Percentiles rank a stretch among this genome's conserved stretches.
These are phyloP conservation scores for Micromesistius poutassou DNA, from an alignment of 2,797 vertebrate species.

Conservation along the genomic window DNA sequence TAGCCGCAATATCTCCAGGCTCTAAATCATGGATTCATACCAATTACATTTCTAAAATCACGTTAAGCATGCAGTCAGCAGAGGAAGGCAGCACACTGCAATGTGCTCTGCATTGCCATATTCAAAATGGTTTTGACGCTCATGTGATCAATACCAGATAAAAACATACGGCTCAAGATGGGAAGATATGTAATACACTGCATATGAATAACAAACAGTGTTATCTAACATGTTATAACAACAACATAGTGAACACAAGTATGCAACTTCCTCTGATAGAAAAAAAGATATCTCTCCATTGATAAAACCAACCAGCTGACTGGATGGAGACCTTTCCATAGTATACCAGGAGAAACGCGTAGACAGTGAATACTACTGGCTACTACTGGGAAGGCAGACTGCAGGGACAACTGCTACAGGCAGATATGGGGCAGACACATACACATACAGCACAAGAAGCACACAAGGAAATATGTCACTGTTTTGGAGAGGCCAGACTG, in stretches of 20 bases:
- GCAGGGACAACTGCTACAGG: not conserved
- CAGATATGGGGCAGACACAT: not conserved
- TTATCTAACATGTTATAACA: not conserved
- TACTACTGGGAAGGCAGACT: not conserved
- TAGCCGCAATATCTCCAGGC: not conserved
- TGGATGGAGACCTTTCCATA: not conserved
- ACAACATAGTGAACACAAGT: not conserved
- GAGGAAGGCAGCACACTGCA: not conserved
- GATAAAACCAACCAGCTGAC: not conserved
- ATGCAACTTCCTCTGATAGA: not conserved
- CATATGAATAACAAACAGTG: not conserved
- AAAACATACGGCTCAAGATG: not conserved
- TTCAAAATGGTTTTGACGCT: not conserved
- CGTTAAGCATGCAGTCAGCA: not conserved
- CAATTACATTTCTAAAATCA: not conserved
- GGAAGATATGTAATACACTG: not conserved
- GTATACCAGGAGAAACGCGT: not conserved
- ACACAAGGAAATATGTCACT: conserved; percentile 1
- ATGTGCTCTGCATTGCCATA: not conserved
- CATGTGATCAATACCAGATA: not conserved
- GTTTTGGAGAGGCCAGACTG: conserved; percentile 1
- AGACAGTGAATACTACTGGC: not conserved
- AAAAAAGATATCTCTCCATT: not conserved
- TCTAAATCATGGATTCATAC: not conserved
- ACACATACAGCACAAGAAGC: not conserved